These are phyloP conservation scores for Chromis chromis DNA, from an alignment of 2,797 vertebrate genomes.

Conservation along the genomic window DNA sequence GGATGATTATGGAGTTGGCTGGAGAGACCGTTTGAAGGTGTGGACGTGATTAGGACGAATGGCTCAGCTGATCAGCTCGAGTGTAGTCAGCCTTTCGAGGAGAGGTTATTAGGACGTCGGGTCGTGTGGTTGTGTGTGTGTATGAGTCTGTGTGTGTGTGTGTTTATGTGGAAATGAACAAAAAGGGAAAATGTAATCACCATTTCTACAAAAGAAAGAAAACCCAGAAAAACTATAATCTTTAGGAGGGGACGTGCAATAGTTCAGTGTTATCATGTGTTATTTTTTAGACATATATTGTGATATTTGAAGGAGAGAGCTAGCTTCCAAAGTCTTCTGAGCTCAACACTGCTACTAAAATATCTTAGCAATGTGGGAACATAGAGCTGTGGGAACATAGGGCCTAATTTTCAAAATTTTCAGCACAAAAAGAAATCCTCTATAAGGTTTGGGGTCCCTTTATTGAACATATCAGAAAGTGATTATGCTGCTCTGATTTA, in stretches of 20 bases:
- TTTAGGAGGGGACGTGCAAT: not conserved
- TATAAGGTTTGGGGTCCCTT: too few species aligned
- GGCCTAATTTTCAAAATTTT: too few species aligned
- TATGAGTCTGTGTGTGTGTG: not conserved
- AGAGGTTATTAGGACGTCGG: slow-evolving; percentile 56
- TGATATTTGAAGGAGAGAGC: too few species aligned
- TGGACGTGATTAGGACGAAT: slow-evolving; percentile 89
- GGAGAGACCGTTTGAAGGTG: slow-evolving; percentile 68
- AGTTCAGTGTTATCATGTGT: not conserved
- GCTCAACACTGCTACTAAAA: too few species aligned
- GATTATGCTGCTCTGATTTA: too few species aligned
- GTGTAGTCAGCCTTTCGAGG: slow-evolving; percentile 84
- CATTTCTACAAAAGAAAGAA: slow-evolving; percentile 3
- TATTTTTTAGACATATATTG: not conserved
- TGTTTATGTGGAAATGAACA: slow-evolving; percentile 1
- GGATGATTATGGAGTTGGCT: slow-evolving; percentile 85
- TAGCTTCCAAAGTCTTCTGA: too few species aligned
- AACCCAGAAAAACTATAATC: not conserved
- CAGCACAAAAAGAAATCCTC: too few species aligned
- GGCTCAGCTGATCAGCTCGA: slow-evolving; percentile 87
- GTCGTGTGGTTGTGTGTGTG: slow-evolving; percentile 60
- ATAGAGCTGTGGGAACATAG: too few species aligned
- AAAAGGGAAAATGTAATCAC: not conserved
- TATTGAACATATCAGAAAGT: too few species aligned
- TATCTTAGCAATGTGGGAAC: too few species aligned